Evolutionary conservation across 2,797 vertebrate genomes (phyloP).

Genomic region (Peromyscus attwateri): DNA sequence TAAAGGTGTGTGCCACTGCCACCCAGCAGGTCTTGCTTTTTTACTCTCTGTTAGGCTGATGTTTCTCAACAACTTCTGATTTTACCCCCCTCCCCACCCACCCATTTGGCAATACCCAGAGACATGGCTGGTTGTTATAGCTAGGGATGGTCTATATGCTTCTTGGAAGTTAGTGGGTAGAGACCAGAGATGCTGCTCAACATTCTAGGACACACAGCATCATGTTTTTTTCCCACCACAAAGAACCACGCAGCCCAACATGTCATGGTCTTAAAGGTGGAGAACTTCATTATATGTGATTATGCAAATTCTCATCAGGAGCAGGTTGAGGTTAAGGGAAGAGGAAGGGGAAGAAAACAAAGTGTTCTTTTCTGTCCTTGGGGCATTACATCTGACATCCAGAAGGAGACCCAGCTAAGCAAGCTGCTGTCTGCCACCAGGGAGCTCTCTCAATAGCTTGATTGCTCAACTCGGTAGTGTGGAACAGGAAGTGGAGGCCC

Average conservation of each 20-base stretch:
- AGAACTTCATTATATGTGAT: neutral
- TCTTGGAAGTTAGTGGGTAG: neutral
- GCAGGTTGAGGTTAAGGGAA: slow-evolving; percentile 47
- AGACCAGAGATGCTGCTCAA: neutral
- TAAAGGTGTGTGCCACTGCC: too few species aligned
- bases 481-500: slow-evolving; percentile 71
- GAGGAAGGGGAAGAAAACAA: slow-evolving; percentile 40
- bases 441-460: slow-evolving; percentile 60
- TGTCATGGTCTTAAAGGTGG: neutral
- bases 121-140: neutral
- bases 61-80: slow-evolving; percentile 18
- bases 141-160: too few species aligned
- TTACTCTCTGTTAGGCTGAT: neutral
- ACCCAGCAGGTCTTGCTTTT: slow-evolving; percentile 27
- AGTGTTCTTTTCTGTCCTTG: neutral
- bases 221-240: neutral
- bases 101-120: neutral
- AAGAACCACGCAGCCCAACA: neutral
- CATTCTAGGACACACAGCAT: neutral
- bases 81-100: neutral
- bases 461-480: slow-evolving; percentile 67
- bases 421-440: neutral
- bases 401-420: slow-evolving; percentile 3
- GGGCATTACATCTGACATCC: slow-evolving; percentile 20
- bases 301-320: slow-evolving; percentile 28